Percentiles rank a stretch among this genome's conserved stretches.
These are phyloP conservation scores for Cephalopachus bancanus DNA, from an alignment of 2,797 vertebrate genomes.

Conservation along the genomic window DNA sequence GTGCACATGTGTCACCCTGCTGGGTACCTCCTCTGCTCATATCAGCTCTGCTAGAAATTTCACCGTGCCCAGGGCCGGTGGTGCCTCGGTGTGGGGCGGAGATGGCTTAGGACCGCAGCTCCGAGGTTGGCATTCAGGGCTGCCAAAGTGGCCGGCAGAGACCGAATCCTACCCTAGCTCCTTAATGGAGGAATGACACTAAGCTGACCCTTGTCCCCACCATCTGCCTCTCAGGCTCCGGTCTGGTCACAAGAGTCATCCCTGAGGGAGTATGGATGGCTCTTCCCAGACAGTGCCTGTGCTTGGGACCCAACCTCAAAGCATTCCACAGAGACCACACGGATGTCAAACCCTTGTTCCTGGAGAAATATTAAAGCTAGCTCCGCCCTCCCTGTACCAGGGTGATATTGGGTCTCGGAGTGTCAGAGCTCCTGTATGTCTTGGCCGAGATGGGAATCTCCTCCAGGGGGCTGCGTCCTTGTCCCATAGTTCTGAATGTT, in stretches of 20 bases:
- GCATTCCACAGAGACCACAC: background rate
- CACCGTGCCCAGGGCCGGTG: background rate
- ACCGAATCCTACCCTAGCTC: background rate
- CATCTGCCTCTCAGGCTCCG: background rate
- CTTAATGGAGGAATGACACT: background rate
- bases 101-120: background rate
- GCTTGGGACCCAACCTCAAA: background rate
- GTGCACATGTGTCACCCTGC: background rate
- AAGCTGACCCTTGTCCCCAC: conserved; percentile 8
- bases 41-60: conserved; percentile 42
- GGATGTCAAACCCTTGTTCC: background rate
- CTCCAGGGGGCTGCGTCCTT: background rate
- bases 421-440: background rate
- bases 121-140: background rate
- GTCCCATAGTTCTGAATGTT: background rate
- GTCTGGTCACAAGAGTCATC: background rate
- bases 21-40: conserved; percentile 12
- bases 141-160: background rate
- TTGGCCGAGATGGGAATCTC: background rate
- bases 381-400: background rate
- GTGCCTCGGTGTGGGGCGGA: background rate
- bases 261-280: background rate
- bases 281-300: background rate
- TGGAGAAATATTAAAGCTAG: background rate
- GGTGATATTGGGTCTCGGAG: background rate